These are phyloP conservation scores for Luidia sarsii DNA, from an alignment of 53 echinoderm and acorn worm species.

Conservation along the genomic window DNA sequence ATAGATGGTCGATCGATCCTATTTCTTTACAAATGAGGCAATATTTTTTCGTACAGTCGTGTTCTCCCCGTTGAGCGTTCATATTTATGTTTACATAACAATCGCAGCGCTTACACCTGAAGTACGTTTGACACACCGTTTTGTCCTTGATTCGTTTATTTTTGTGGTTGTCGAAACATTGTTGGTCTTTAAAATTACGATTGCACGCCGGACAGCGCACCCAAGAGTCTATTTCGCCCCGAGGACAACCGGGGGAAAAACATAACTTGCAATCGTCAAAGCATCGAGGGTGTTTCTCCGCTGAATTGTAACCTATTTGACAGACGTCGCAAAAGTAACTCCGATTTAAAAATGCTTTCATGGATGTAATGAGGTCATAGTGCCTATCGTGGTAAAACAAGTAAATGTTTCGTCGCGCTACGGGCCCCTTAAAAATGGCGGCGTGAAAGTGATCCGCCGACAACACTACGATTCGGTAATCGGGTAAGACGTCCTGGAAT, in stretches of 20 bases:
- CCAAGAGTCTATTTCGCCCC: not conserved
- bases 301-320: constrained; percentile 33
- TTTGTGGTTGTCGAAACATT: not conserved
- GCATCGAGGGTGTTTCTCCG: constrained; percentile 34
- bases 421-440: constrained; percentile 43
- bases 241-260: constrained; percentile 10
- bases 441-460: constrained; percentile 43
- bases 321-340: not conserved
- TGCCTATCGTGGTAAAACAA: not conserved
- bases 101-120: constrained; percentile 17
- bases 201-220: not conserved
- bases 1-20: not conserved
- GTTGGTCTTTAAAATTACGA: not conserved
- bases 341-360: constrained; percentile 36
- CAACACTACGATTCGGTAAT: constrained; percentile 38
- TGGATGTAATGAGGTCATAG: constrained; percentile 35
- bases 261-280: constrained; percentile 38
- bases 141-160: constrained; percentile 41
- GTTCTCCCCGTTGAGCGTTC: not conserved
- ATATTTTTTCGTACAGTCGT: not conserved
- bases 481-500: constrained; percentile 31
- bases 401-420: not conserved
- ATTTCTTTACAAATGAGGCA: not conserved
- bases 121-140: constrained; percentile 35
- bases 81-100: not conserved